These are phyloP conservation scores for Phrynocephalus guinanensis DNA, from an alignment of 2,797 vertebrate genomes.

Conservation along the genomic window DNA sequence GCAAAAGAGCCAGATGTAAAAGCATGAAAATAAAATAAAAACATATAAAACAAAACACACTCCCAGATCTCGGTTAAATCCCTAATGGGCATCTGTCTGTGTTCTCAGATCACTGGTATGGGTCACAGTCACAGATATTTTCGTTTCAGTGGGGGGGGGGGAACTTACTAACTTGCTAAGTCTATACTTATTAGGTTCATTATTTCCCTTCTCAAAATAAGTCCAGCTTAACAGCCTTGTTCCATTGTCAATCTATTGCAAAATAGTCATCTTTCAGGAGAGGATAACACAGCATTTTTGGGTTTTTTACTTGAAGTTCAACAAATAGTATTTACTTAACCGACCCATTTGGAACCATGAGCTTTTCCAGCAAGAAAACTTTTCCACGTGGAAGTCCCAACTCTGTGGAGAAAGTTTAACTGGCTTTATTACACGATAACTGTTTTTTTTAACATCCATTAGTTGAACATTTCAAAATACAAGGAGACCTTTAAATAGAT, in stretches of 20 bases:
- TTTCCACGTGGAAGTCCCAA: not conserved
- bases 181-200: constrained; percentile 61
- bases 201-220: constrained; percentile 52
- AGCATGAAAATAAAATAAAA: constrained; percentile 64
- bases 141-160: constrained; percentile 63
- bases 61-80: constrained; percentile 74
- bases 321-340: not conserved
- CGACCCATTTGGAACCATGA: not conserved
- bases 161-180: constrained; percentile 67
- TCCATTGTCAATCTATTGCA: constrained; percentile 8
- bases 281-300: constrained; percentile 19
- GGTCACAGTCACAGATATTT: constrained; percentile 64
- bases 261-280: constrained; percentile 35
- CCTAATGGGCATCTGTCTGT: constrained; percentile 69
- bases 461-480: not conserved
- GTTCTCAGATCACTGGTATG: constrained; percentile 73
- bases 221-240: constrained; percentile 23
- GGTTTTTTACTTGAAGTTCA: not conserved
- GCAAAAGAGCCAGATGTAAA: constrained; percentile 73
- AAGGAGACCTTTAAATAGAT: not conserved
- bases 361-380: not conserved
- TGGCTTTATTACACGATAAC: not conserved
- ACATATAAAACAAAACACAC: constrained; percentile 70
- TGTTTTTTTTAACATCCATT: not conserved
- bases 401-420: not conserved